Evolutionary conservation across 2,113 vertebrate species (phyloP).

Genomic region (Eupsittula cactorum): DNA sequence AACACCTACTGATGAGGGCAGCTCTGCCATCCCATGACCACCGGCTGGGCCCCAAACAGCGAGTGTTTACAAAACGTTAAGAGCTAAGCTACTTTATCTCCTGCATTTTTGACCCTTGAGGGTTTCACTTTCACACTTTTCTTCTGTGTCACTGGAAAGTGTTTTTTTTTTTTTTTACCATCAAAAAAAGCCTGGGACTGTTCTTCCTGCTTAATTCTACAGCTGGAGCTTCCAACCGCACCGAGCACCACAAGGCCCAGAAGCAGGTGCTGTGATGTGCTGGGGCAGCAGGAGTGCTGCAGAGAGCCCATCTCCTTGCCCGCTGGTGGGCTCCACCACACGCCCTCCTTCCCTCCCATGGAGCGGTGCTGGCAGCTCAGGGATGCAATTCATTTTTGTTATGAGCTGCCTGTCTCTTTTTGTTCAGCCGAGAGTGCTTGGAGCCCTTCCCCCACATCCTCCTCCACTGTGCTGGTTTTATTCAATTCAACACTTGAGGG

Average conservation of each 20-base stretch:
- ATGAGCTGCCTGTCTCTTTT: slow-evolving; percentile 72
- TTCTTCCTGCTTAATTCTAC: neutral
- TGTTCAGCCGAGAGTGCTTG: slow-evolving; percentile 63
- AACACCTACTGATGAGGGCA: neutral
- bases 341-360: neutral
- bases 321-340: neutral
- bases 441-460: slow-evolving; percentile 71
- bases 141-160: neutral
- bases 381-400: slow-evolving; percentile 55
- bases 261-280: neutral
- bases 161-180: neutral
- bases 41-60: neutral
- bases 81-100: neutral
- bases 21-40: neutral
- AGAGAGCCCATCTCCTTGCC: neutral
- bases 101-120: neutral
- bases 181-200: neutral
- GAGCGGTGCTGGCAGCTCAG: neutral
- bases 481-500: slow-evolving; percentile 80
- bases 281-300: neutral
- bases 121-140: neutral
- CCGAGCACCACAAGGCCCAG: neutral
- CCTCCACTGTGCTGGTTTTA: slow-evolving; percentile 69
- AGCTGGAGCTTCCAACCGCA: neutral
- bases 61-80: neutral